These are phyloP conservation scores for Erebia ligea DNA, from an alignment of 2,888 invertebrate species.

Conservation along the genomic window DNA sequence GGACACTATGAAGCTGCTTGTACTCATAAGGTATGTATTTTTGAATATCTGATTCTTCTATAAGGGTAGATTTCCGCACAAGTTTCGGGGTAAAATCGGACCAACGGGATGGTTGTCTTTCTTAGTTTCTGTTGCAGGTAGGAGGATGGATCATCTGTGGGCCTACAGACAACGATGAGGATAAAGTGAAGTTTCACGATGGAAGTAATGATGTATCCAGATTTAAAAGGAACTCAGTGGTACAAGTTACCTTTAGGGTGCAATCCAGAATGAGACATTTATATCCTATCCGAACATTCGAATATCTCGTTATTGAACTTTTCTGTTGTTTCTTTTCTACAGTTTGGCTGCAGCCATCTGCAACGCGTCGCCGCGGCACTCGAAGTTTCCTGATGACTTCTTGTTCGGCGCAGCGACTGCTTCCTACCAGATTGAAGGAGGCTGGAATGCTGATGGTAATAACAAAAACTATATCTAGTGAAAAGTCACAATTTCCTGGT, in stretches of 20 bases:
- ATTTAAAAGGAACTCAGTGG: no score
- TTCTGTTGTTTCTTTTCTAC: background rate
- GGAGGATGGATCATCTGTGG: no score
- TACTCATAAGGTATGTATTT: constrained; percentile 7
- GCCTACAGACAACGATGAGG: no score
- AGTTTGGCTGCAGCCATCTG: constrained; percentile 49
- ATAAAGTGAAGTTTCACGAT: no score
- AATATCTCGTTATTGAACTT: no score
- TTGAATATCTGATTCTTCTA: background rate
- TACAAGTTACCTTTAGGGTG: no score
- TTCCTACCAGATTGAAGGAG: constrained; percentile 30
- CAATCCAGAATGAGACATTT: no score
- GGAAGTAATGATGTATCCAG: no score
- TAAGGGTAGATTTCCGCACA: background rate
- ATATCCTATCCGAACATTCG: no score
- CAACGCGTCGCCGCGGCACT: constrained; percentile 54
- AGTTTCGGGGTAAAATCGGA: background rate
- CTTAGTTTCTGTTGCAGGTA: no score
- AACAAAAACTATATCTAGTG: background rate
- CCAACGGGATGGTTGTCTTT: background rate
- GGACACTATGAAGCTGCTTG: constrained; percentile 4
- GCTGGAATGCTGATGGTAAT: constrained; percentile 29
- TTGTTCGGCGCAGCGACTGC: constrained; percentile 25
- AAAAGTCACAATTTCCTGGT: background rate
- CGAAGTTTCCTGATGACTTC: constrained; percentile 30